phyloP scores from a whole-genome alignment of 2,888 invertebrate species.

The Eilema caniola region DNA sequence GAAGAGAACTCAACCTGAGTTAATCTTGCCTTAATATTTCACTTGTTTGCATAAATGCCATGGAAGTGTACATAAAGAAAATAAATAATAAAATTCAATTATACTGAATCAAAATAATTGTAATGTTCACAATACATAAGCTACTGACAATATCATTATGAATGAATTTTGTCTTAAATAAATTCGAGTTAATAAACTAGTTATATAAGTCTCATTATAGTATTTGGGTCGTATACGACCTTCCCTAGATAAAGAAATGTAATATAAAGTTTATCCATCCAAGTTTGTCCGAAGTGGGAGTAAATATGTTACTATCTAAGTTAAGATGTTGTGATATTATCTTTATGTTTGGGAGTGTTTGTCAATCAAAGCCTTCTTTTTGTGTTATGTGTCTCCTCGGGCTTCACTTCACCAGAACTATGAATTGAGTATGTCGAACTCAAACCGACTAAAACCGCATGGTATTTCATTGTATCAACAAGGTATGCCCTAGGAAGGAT shows the following conservation, averaged over 20 bases:
- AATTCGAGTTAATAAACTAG: neutral
- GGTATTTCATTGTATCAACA: no score
- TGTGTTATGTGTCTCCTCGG: no score
- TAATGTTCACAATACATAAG: no score
- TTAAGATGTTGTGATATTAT: constrained; percentile 19
- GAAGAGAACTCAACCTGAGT: no score
- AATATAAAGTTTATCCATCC: constrained; percentile 32
- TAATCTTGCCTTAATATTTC: no score
- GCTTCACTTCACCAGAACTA: neutral
- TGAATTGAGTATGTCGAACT: neutral
- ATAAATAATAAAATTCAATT: no score
- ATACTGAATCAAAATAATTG: no score
- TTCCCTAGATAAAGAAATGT: constrained; percentile 18
- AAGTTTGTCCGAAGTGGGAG: constrained; percentile 21
- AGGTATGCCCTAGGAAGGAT: no score
- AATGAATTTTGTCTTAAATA: neutral
- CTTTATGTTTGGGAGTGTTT: neutral
- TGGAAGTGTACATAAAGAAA: no score
- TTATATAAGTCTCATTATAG: neutral
- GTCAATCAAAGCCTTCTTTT: constrained; percentile 2
- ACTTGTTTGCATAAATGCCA: no score
- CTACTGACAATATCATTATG: no score
- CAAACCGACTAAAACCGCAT: neutral
- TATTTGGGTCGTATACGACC: neutral
- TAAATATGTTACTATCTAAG: constrained; percentile 27